Evolutionary conservation across 2,113 vertebrate species (phyloP).

Genomic region (Nicator chloris): DNA sequence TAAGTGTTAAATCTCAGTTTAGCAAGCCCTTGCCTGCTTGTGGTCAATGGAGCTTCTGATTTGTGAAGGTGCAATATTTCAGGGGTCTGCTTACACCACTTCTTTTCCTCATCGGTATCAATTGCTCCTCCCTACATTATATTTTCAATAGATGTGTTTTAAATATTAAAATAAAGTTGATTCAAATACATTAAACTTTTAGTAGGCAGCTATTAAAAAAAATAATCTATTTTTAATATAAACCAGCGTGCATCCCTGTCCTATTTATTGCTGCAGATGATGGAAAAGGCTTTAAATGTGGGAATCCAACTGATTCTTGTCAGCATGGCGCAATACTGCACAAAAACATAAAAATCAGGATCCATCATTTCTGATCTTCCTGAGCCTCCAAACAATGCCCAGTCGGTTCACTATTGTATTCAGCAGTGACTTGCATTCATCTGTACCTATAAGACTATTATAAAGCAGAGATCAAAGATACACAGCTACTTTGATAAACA

Average conservation of each 20-base stretch:
- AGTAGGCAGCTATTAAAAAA: not conserved
- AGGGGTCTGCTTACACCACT: not conserved
- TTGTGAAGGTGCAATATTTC: not conserved
- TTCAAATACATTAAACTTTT: not conserved
- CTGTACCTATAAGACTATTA: not conserved
- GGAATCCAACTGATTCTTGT: not conserved
- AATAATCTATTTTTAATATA: not conserved
- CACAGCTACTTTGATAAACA: not conserved
- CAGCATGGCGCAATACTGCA: not conserved
- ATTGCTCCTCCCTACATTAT: not conserved
- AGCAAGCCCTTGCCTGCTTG: not conserved
- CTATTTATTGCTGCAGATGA: not conserved
- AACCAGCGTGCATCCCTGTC: not conserved
- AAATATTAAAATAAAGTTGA: not conserved
- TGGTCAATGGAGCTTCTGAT: not conserved
- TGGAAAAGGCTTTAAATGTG: not conserved
- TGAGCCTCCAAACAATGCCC: not conserved
- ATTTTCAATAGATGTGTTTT: not conserved
- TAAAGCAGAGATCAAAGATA: not conserved
- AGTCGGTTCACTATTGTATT: not conserved
- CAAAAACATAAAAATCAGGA: not conserved
- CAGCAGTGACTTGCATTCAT: not conserved
- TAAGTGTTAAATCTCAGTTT: not conserved
- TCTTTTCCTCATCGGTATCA: not conserved
- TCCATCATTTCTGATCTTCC: accelerated